phyloP scores from a whole-genome alignment of 2,888 invertebrate species.

The Drosophila picticornis region DNA sequence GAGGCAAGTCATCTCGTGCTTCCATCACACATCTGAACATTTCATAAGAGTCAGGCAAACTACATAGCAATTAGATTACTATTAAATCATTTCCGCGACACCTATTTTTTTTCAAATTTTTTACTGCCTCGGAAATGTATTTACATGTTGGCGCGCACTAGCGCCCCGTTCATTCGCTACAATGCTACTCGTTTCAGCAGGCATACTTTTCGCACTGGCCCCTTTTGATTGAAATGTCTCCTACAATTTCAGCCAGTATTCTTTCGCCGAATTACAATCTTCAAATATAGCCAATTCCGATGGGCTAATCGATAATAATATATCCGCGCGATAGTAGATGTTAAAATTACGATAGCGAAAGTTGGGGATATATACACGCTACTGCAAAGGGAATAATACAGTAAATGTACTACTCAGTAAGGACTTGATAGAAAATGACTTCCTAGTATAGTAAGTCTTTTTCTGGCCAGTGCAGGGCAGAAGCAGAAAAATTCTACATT shows the following conservation, averaged over 20 bases:
- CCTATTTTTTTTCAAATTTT: too few species aligned
- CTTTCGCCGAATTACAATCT: too few species aligned
- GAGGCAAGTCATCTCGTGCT: too few species aligned
- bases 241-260: neutral
- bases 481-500: neutral
- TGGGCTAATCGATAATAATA: neutral
- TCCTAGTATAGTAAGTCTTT: neutral
- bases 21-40: neutral
- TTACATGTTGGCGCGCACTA: too few species aligned
- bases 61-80: too few species aligned
- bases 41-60: too few species aligned
- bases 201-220: neutral
- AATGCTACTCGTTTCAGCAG: too few species aligned
- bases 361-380: neutral
- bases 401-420: neutral
- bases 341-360: neutral
- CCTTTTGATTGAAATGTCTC: neutral
- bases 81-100: too few species aligned
- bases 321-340: neutral
- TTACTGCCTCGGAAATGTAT: too few species aligned
- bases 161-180: too few species aligned
- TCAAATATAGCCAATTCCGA: too few species aligned
- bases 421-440: neutral
- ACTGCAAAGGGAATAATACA: too few species aligned
- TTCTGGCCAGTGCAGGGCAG: neutral